These are phyloP conservation scores for Pseudonaja textilis DNA, from an alignment of 2,113 vertebrate genomes.

Conservation along the genomic window DNA sequence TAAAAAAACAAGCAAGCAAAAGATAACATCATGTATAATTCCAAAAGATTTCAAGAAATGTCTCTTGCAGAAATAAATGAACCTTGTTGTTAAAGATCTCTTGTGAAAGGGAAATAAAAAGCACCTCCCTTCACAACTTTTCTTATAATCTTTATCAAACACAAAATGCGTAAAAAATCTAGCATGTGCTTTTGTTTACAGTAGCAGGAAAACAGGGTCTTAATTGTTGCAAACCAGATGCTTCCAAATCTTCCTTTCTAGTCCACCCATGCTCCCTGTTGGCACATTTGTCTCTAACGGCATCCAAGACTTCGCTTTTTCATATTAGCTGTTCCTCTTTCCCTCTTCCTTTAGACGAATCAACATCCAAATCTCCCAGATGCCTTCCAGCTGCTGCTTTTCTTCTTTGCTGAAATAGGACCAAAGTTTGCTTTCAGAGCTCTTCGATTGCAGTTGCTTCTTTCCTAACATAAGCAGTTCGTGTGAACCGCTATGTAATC, in stretches of 20 bases:
- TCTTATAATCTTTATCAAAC: accelerated
- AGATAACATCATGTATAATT: neutral
- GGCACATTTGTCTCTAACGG: conserved; percentile 15
- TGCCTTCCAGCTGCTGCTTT: conserved; percentile 23
- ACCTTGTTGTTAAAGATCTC: neutral
- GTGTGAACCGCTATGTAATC: conserved; percentile 25
- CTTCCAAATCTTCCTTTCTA: neutral
- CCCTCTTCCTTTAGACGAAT: neutral
- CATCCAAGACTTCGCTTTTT: conserved; percentile 29
- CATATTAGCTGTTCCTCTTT: conserved; percentile 25
- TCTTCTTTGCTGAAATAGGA: conserved; percentile 29
- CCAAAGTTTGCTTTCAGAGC: conserved; percentile 1
- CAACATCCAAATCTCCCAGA: neutral
- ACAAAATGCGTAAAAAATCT: conserved; percentile 1
- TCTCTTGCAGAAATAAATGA: neutral
- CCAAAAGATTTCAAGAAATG: neutral
- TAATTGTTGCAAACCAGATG: neutral
- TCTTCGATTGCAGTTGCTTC: neutral
- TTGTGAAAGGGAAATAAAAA: neutral
- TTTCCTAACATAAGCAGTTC: neutral
- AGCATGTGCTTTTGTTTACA: conserved; percentile 13
- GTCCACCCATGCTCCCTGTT: conserved; percentile 11
- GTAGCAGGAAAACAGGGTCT: conserved; percentile 7
- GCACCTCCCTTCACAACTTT: neutral
- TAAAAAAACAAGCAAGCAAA: neutral